Percentiles rank a stretch among this genome's conserved stretches.
These are phyloP conservation scores for Thryonomys swinderianus DNA, from an alignment of 2,113 vertebrate genomes.

Conservation along the genomic window DNA sequence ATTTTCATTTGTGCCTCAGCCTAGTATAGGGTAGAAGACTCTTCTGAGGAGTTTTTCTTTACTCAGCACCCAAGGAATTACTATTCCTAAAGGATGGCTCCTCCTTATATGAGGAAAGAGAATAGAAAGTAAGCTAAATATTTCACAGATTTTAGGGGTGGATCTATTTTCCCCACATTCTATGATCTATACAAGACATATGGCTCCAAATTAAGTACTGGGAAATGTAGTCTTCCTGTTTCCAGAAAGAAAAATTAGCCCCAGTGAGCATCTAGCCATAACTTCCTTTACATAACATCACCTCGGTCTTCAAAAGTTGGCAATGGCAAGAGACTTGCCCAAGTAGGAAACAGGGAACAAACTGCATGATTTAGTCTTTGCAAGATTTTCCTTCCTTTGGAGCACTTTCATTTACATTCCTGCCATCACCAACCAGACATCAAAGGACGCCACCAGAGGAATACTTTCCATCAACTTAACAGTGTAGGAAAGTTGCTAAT, in stretches of 20 bases:
- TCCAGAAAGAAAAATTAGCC: background rate
- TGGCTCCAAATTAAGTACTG: background rate
- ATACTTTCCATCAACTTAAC: background rate
- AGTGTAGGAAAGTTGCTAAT: background rate
- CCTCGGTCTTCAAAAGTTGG: background rate
- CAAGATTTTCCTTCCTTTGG: background rate
- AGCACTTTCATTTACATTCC: background rate
- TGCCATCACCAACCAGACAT: background rate
- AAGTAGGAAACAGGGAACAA: background rate
- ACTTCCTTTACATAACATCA: background rate
- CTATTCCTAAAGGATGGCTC: background rate
- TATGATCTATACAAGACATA: background rate
- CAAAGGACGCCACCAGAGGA: background rate
- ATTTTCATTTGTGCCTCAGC: background rate
- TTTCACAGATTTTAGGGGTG: background rate
- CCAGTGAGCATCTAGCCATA: background rate
- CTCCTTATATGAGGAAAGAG: fast-evolving
- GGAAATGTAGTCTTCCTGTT: background rate
- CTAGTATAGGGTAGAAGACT: background rate
- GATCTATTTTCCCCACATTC: background rate
- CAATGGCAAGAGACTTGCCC: background rate
- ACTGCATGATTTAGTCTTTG: background rate
- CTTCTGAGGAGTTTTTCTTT: background rate
- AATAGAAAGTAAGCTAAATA: background rate
- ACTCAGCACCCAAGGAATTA: background rate